Evolutionary conservation across 2,113 vertebrate genomes (phyloP), one percentile per base, ranked within the genome.

Genomic region (Benthochromis sp.): DNA sequence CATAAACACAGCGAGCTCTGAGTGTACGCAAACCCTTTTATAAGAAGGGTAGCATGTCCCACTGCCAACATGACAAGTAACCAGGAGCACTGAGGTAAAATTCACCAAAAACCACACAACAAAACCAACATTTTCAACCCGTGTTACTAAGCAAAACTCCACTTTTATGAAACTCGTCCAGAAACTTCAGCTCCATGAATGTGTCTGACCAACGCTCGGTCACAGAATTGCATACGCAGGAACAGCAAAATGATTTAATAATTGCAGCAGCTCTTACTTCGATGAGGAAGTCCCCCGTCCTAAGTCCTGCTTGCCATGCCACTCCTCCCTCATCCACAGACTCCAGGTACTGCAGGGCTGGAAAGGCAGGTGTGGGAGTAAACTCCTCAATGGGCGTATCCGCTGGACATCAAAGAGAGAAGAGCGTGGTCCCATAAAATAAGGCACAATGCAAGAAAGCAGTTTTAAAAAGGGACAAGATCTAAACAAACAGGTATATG

Each of bases 311-410:
- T 95, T 98, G 98, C 98, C 98, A 99, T 3, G 99, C 98, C 93
- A 98, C 98, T 21, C 99, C 98, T 6, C 98, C 99, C 95, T 99
- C 98, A 34, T 99, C 99, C 96, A 99, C 99, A 5, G 99, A 99
- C 97, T 99, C 99, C 96, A 99, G 97, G 96, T 99, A 99, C 97
- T 99, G 99, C 94, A 99, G 97, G 63, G 99, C 99, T 1, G 99
- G 99, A 95, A 99, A 99, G 27, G 98, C 99, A 2, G 99, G 98
- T 11, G 98, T 99, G 78, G 99, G 99, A 8, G 98, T 98, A 92
- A 99, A 99, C 95, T 99, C 99, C 96, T 99, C 98, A 69, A 99
- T 99, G 93, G 99, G 99, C 9, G 98, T 99, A 81, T 99, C 98
- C 88, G 99, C 98, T 99, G 96, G 19, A 21, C 36, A 8, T 61